phyloP scores from a whole-genome alignment of 2,113 vertebrate genomes.

The Chitala chitala region DNA sequence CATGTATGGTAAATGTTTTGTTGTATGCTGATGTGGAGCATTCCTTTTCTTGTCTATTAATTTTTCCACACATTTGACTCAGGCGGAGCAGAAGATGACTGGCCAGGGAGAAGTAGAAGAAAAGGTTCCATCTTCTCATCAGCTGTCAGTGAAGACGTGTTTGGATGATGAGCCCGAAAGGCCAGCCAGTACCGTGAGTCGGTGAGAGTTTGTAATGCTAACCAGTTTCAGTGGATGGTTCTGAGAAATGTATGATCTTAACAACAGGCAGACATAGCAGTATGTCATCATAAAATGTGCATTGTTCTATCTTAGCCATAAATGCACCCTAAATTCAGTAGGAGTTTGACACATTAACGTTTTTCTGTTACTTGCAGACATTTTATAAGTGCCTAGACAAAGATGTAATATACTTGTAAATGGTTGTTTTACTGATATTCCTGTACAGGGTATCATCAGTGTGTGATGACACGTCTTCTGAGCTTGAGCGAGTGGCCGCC shows the following conservation, averaged over 20 bases:
- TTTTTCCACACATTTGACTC: background rate
- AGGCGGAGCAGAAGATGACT: conserved; percentile 60
- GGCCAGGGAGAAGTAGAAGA: conserved; percentile 61
- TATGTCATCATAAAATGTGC: background rate
- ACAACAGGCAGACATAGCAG: background rate
- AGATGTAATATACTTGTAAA: background rate
- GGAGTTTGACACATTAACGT: background rate
- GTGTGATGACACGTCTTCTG: conserved; percentile 65
- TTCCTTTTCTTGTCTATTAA: background rate
- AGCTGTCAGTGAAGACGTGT: conserved; percentile 52
- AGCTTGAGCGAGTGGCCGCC: conserved; percentile 66
- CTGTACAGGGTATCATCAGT: conserved; percentile 63
- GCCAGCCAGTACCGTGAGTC: conserved; percentile 54
- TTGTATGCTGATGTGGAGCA: background rate
- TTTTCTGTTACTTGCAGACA: background rate
- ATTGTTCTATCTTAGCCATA: background rate
- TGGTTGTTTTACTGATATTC: background rate
- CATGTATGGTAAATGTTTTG: background rate
- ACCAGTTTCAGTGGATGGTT: too few species aligned
- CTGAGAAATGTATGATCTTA: background rate
- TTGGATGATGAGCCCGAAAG: conserved; percentile 56
- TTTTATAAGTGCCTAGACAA: background rate
- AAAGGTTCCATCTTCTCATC: conserved; percentile 52
- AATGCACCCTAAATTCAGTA: background rate
- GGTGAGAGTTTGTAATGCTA: conserved; percentile 51